phyloP scores from a whole-genome alignment of 2,797 vertebrate species.

The Antrozous pallidus region DNA sequence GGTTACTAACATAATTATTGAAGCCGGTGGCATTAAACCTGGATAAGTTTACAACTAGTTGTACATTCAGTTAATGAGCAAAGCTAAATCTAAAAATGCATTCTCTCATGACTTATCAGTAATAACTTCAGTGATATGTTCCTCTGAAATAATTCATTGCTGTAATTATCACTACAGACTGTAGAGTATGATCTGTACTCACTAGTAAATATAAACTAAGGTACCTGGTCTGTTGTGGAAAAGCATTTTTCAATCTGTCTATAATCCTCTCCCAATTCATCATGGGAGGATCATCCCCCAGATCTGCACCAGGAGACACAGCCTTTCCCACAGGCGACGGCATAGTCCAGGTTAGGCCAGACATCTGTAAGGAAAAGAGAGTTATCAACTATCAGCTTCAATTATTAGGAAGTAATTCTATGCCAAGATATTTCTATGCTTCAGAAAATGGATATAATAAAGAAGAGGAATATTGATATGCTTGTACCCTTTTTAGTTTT shows the following conservation, averaged over 20 bases:
- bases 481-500: neutral
- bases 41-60: neutral
- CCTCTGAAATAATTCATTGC: slow-evolving; percentile 35
- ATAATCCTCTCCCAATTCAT: slow-evolving; percentile 71
- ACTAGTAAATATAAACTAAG: neutral
- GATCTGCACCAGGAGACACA: neutral
- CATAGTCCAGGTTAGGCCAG: slow-evolving; percentile 67
- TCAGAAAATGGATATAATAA: slow-evolving; percentile 1
- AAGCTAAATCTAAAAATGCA: slow-evolving; percentile 38
- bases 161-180: neutral
- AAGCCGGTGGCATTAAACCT: slow-evolving; percentile 17
- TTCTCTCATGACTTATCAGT: slow-evolving; percentile 38
- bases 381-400: neutral
- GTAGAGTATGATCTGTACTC: neutral
- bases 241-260: slow-evolving; percentile 72
- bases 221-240: slow-evolving; percentile 76
- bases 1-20: slow-evolving; percentile 21
- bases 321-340: slow-evolving; percentile 44
- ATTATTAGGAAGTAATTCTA: neutral
- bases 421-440: neutral
- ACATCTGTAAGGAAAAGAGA: slow-evolving; percentile 59
- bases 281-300: slow-evolving; percentile 42
- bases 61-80: slow-evolving; percentile 48
- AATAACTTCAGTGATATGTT: neutral
- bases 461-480: neutral